Base-by-base conservation (phyloP, 2,797 vertebrate species). In the Ctenosaura bakeri region DNA sequence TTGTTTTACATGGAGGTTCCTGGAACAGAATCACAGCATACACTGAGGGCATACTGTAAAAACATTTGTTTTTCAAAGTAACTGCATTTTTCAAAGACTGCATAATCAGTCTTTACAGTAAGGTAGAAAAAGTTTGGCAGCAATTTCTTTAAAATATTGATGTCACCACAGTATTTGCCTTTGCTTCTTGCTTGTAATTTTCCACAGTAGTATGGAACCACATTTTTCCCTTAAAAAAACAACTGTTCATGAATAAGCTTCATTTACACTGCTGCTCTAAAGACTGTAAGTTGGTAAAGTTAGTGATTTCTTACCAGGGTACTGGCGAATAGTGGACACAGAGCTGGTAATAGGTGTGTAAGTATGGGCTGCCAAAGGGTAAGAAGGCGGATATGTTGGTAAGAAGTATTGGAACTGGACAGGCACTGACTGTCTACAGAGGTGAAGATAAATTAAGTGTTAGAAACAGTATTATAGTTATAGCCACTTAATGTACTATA, bases 271-370 rank as follows among this genome's bases (percentile, higher is more conserved):
- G 13, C 73, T 79, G 18, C 29, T 87, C 80, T 56, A 84, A 88
- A 54, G 24, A 59, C 9, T 59, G 32, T 84, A 91, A 91, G 69
- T 79, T 29, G 46, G 35, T 42, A 38, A 78, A 87, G 10, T 71
- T 79, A 13, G 52, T 8, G n/a, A 35, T 35, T 24, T 86, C 96
- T 89, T 97, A 99, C 99, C 99, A 93, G 99, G 99, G 88, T 99
- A 99, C 76, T 99, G 99, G 73, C 99, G 98, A 85, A 99, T 99
- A 91, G 98, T 98, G 79, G 99, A 99, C 64, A 99, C 98, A 0
- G 99, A 99, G 97, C 98, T 99, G 96, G 98, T 99, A 96, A 99
- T 99, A 83, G 98, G 99, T 83, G 99, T 99, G 91, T 99, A 99
- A 26, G 98, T 99, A 95, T 99, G 99, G 0, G 97, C 97, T 29